Conservation (phyloP, 2,113 vertebrate species). For the Theropithecus gelada region DNA sequence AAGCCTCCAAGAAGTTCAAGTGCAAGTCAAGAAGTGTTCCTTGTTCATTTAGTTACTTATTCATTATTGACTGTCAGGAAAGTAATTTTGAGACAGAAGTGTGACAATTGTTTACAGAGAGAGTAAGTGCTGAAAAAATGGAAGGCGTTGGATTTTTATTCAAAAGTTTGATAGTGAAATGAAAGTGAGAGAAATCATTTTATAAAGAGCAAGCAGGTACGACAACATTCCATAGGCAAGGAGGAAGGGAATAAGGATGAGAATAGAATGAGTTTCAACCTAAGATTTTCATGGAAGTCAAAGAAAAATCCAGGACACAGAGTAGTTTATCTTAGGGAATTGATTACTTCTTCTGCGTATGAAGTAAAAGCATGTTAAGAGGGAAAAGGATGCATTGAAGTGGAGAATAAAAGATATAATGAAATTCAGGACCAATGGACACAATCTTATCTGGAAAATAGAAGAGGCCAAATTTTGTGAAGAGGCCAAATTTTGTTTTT, state of each 20-base stretch:
- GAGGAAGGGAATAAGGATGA: neutral
- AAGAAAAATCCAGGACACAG: neutral
- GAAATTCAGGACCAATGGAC: neutral
- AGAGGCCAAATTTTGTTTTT: neutral
- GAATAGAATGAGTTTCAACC: neutral
- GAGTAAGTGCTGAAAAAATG: neutral
- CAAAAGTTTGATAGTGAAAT: neutral
- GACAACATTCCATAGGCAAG: neutral
- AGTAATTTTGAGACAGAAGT: neutral
- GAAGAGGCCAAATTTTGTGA: neutral
- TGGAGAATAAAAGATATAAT: neutral
- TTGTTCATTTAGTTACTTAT: neutral
- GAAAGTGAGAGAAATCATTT: conserved; percentile 4
- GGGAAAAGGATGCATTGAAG: neutral
- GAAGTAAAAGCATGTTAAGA: neutral
- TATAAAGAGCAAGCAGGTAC: neutral
- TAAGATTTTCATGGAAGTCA: neutral
- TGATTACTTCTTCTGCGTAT: neutral
- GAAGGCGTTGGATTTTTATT: neutral
- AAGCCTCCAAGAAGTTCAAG: neutral
- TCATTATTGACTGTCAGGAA: neutral
- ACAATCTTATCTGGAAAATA: neutral
- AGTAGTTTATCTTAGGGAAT: neutral
- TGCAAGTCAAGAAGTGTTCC: neutral
- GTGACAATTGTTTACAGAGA: neutral